Evolutionary conservation across 2,888 invertebrate species (phyloP).

Genomic region (Argynnis bischoffii): DNA sequence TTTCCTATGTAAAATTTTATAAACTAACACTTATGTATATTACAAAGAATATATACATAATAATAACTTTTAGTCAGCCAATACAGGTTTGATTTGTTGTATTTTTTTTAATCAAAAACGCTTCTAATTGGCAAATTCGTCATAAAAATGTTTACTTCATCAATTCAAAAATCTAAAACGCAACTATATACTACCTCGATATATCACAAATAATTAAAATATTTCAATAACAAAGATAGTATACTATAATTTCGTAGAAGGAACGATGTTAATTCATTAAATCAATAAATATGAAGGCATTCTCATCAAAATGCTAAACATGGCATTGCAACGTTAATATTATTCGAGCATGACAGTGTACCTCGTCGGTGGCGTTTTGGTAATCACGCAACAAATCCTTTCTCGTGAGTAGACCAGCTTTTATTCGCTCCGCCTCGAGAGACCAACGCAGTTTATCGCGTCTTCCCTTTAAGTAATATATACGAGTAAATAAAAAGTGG

Average conservation of each 20-base stretch:
- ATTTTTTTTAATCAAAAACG: background rate
- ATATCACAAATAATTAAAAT: too few relatives aligned
- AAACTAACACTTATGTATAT: too few relatives aligned
- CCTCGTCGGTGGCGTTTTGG: constrained; percentile 70
- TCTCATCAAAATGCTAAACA: background rate
- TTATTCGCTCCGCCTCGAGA: constrained; percentile 62
- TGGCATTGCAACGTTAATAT: constrained; percentile 21
- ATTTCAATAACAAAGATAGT: too few relatives aligned
- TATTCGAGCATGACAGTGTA: constrained; percentile 42
- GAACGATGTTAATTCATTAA: too few relatives aligned
- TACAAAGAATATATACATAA: too few relatives aligned
- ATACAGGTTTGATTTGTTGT: too few relatives aligned
- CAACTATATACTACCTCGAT: too few relatives aligned
- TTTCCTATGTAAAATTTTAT: too few relatives aligned
- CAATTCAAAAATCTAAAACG: background rate
- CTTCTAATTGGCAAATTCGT: background rate
- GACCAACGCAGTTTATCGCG: constrained; percentile 69
- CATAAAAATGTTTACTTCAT: constrained; percentile 20
- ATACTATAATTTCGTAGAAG: too few relatives aligned
- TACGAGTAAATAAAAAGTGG: background rate
- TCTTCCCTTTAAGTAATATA: constrained; percentile 49
- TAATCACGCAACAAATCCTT: constrained; percentile 72
- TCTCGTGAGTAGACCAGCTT: constrained; percentile 70
- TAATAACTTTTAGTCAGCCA: too few relatives aligned
- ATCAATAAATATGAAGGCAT: background rate